phyloP scores from a whole-genome alignment of 2,797 vertebrate genomes.

The Danio aesculapii region DNA sequence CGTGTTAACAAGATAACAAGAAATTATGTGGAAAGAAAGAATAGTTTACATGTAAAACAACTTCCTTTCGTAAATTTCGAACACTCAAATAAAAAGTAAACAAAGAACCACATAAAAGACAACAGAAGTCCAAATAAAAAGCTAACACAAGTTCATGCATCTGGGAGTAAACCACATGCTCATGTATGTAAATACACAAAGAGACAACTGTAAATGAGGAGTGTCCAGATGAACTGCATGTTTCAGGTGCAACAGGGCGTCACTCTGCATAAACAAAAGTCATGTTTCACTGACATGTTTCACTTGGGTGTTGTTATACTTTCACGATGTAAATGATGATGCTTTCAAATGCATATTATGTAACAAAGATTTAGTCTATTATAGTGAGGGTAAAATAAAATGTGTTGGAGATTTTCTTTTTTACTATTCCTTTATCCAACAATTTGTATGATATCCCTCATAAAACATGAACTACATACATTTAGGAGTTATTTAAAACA shows the following conservation, averaged over 20 bases:
- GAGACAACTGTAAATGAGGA: neutral
- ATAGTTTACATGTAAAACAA: neutral
- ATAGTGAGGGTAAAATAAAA: neutral
- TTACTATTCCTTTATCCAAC: neutral
- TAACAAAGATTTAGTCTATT: neutral
- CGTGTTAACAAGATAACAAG: neutral
- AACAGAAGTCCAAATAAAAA: neutral
- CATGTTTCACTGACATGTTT: slow-evolving; percentile 20
- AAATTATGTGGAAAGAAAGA: neutral
- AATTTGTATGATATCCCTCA: too few relatives aligned
- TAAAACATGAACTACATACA: neutral
- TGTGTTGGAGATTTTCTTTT: neutral
- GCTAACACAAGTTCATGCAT: neutral
- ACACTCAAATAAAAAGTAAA: neutral
- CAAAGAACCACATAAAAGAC: neutral
- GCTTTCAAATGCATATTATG: neutral
- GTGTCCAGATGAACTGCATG: slow-evolving; percentile 27
- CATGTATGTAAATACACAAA: neutral
- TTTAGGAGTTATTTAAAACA: too few relatives aligned
- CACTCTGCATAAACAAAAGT: slow-evolving; percentile 12
- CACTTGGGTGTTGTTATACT: neutral
- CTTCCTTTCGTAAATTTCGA: neutral
- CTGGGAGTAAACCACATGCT: neutral
- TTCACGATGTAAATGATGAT: neutral
- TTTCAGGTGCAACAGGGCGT: slow-evolving; percentile 33